Evolutionary conservation across 2,113 vertebrate species (phyloP), one percentile per base, ranked within the genome.

Genomic region (Podocnemis expansa): DNA sequence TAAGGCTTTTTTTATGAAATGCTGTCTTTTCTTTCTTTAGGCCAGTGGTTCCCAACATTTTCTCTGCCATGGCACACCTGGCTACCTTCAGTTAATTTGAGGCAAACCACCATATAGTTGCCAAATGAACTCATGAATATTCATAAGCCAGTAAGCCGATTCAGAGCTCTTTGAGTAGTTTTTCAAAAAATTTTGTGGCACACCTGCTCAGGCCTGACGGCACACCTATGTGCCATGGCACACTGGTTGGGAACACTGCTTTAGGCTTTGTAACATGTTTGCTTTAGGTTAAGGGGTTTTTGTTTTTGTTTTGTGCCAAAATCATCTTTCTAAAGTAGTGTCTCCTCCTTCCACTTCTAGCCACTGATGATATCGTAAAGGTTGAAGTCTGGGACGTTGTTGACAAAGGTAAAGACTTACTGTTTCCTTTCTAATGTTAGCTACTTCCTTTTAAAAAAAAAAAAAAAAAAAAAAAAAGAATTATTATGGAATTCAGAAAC

Each of bases 341-440:
- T 89, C 3, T 80, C 82, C 73, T 91, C 93, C 2, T 89, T 94
- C 27, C 81, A 16, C 7, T 97, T 98, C 83, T 94, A 99, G 99
- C 99, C 95, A 99, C 99, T 76, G 99, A 99, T 3, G 99, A 99
- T 54, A 98, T 99, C 81, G 99, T 99, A 67, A 99, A 99, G 91
- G 99, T 99, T 5, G 99, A 99, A 97, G 99, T 99, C 91, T 99
- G 99, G 99, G 99, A 99, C 34, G 99, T 99, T 1, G 99, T 99
- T 6, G 99, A 99, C 97, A 99, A 99, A 99, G 99, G 99, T 99
- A 96, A 98, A 98, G 87, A 76, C 60, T 70, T 95, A 2, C 41
- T 82, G 58, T 52, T 93, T 93, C 7, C 11, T 76, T 92, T 90
- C 80, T 91, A 16, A 38, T 79, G 70, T 22, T 47, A 22, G 38